These are phyloP conservation scores for Coboldia fuscipes DNA, from an alignment of 1,140 invertebrate genomes.

Conservation along the genomic window DNA sequence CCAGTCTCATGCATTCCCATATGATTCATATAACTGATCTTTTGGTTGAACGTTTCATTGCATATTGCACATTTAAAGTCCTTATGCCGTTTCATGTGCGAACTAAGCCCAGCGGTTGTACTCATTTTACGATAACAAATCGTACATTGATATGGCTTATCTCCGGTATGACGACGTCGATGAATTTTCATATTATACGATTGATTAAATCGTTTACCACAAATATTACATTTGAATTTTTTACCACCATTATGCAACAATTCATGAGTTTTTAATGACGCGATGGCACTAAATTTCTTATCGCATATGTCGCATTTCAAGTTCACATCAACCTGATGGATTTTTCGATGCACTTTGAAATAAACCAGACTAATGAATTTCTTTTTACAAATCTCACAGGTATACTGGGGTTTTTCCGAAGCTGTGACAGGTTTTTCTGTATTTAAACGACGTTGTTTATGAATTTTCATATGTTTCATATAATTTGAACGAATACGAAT, in stretches of 20 bases:
- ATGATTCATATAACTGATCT: not conserved
- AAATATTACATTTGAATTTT: constrained; percentile 17
- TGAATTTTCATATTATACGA: constrained; percentile 30
- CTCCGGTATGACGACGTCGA: constrained; percentile 38
- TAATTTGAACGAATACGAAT: constrained; percentile 19
- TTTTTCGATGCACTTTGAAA: constrained; percentile 21
- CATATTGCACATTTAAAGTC: constrained; percentile 1
- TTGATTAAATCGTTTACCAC: constrained; percentile 29
- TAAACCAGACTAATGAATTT: constrained; percentile 21
- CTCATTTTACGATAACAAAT: constrained; percentile 25
- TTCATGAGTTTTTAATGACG: constrained; percentile 16
- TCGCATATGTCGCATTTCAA: constrained; percentile 20
- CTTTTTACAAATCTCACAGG: constrained; percentile 21
- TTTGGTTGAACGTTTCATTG: constrained; percentile 1
- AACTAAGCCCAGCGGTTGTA: constrained; percentile 18
- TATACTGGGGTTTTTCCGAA: constrained; percentile 19
- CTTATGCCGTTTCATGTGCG: constrained; percentile 20
- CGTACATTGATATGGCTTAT: constrained; percentile 43
- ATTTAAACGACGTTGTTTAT: constrained; percentile 12
- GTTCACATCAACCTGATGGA: constrained; percentile 20
- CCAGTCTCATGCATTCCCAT: not conserved
- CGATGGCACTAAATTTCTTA: constrained; percentile 19
- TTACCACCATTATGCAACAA: constrained; percentile 19
- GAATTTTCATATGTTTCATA: constrained; percentile 19
- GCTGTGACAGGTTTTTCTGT: constrained; percentile 2